Base-by-base conservation (phyloP, 2,797 vertebrate species). In the Gambusia yucatana region DNA sequence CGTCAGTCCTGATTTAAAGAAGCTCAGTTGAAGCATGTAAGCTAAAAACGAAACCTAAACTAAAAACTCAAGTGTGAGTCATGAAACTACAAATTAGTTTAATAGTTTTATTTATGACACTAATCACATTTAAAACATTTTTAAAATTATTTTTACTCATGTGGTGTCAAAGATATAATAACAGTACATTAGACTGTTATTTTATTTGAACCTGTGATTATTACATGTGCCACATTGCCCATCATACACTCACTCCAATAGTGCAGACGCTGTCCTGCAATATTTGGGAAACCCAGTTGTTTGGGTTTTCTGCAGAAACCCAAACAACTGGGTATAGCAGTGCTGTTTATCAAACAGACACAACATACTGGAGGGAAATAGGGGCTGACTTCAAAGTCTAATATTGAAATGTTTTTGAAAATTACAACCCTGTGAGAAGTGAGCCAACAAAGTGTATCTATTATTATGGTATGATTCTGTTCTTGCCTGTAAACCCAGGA, bases 1-100 rank as follows among this genome's bases (percentile, higher is more conserved):
- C 77, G 76, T 81, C 86, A 81, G 70, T 79, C 72, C 72, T 67
- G 72, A 87, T 88, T 82, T 80, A 63, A 70, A 65, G 48, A 84
- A 79, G 33, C 70, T 84, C 82, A 73, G 63, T 73, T 48, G 65
- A 17, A 82, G 79, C 87, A 59, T 25, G 20, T 43, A 67, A 43
- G 52, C 69, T 30, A 77, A 72, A 47, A 67, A 78, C 20, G 69
- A 71, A 20, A 36, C 47, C 9, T 74, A 71, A 83, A 16, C 14
- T 69, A 11, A 41, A 41, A 76, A 55, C 17, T 30, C 22, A 44
- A 22, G 50, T 67, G 39, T 30, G 43, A 44, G 9, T n/a, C 10
- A 20, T 33, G 17, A 52, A 50, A 41, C 30, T 6, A 22, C 4
- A 65, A 6, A 2, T 55, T 65, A 16, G 8, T 50, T 63, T 36